Evolutionary conservation across 2,113 vertebrate genomes (phyloP).

Genomic region (Galemys pyrenaicus): DNA sequence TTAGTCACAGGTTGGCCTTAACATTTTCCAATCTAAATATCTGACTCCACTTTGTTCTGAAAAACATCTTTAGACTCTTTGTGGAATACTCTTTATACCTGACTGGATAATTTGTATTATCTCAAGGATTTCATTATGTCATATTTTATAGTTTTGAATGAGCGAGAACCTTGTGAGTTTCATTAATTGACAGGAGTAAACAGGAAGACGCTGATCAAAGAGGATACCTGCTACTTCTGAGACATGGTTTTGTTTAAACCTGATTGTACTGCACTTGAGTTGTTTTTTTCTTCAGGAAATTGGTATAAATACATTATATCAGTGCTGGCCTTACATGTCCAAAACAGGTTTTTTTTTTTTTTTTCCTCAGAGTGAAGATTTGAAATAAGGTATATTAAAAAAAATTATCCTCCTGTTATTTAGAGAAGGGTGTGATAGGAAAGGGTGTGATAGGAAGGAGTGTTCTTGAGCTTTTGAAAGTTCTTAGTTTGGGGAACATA

Average conservation of each 20-base stretch:
- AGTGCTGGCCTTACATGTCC: background rate
- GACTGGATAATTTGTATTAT: background rate
- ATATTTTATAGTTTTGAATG: constrained; percentile 36
- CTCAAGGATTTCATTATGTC: too few relatives aligned
- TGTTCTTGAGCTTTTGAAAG: background rate
- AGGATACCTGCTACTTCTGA: background rate
- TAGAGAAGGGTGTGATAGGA: background rate
- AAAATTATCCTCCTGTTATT: too few relatives aligned
- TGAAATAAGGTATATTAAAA: background rate
- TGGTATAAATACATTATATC: background rate
- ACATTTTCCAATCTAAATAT: background rate
- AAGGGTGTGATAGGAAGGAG: too few relatives aligned
- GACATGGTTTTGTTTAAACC: background rate
- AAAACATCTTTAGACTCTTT: background rate
- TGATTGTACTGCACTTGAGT: background rate
- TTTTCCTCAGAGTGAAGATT: background rate
- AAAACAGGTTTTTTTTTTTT: background rate
- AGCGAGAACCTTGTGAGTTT: background rate
- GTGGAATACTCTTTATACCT: background rate
- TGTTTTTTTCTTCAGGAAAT: background rate
- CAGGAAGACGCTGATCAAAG: background rate
- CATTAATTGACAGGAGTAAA: background rate
- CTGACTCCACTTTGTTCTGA: background rate
- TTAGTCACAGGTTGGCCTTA: background rate
- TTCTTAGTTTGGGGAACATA: background rate